Conservation (phyloP, 2,113 vertebrate genomes). For the Chelonoidis abingdonii region DNA sequence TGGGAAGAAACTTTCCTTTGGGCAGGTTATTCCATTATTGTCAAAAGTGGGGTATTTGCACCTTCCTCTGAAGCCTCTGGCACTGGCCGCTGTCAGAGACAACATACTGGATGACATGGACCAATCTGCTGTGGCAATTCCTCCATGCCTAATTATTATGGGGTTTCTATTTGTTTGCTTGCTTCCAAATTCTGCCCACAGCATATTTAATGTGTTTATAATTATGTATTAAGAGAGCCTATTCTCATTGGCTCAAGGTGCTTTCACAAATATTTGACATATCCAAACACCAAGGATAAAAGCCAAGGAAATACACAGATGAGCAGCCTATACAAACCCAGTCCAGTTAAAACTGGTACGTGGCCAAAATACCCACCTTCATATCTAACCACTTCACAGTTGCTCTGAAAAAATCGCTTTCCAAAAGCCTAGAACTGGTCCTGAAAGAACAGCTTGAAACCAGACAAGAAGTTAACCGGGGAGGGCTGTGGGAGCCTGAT, state of each 20-base stretch:
- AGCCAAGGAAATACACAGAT: not conserved
- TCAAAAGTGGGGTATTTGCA: not conserved
- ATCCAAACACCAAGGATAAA: not conserved
- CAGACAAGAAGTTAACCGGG: fast-evolving
- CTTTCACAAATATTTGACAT: not conserved
- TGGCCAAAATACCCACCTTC: not conserved
- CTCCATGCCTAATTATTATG: fast-evolving
- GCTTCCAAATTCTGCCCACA: not conserved
- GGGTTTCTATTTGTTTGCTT: not conserved
- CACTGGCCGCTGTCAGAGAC: not conserved
- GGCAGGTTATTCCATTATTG: not conserved
- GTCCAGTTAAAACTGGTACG: fast-evolving
- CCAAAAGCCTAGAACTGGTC: not conserved
- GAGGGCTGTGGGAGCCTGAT: not conserved
- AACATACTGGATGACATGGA: not conserved
- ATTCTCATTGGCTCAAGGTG: not conserved
- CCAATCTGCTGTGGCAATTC: not conserved
- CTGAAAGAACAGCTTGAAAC: fast-evolving
- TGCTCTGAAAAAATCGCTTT: not conserved
- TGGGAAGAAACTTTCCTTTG: not conserved
- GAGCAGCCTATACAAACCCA: fast-evolving
- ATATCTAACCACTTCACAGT: not conserved
- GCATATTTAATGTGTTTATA: not conserved
- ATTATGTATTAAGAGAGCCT: not conserved
- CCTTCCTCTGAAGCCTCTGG: not conserved